Evolutionary conservation across 2,888 invertebrate species (phyloP).

Genomic region (Macrophya alboannulata): DNA sequence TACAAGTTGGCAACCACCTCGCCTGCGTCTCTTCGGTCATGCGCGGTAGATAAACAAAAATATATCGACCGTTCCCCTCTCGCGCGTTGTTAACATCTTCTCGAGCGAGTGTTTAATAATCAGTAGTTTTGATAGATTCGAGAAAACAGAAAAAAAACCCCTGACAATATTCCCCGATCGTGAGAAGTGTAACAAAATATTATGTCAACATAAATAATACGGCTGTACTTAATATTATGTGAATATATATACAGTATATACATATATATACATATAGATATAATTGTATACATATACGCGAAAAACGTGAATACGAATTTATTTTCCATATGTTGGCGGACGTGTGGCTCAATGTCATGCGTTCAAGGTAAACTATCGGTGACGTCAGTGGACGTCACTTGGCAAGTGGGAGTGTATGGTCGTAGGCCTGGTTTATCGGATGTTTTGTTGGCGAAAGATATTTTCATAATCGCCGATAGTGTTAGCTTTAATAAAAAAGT

Average conservation of each 20-base stretch:
- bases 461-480: neutral
- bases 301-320: slow-evolving; percentile 28
- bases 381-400: slow-evolving; percentile 80
- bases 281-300: no score
- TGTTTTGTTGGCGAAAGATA: slow-evolving; percentile 62
- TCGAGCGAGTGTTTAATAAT: neutral
- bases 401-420: slow-evolving; percentile 79
- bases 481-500: neutral
- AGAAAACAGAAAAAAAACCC: neutral
- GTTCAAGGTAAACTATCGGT: slow-evolving; percentile 80
- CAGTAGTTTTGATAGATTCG: neutral
- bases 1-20: neutral
- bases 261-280: no score
- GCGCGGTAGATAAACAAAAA: neutral
- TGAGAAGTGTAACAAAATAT: neutral
- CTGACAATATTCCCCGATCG: neutral
- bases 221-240: no score
- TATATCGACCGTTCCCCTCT: neutral
- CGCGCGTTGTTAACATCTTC: neutral
- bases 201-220: no score
- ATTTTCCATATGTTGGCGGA: slow-evolving; percentile 66
- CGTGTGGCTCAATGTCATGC: slow-evolving; percentile 79
- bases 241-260: no score
- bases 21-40: neutral
- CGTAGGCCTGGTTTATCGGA: slow-evolving; percentile 70